Conservation (phyloP, 2,888 invertebrate genomes). For the Diploptera punctata region DNA sequence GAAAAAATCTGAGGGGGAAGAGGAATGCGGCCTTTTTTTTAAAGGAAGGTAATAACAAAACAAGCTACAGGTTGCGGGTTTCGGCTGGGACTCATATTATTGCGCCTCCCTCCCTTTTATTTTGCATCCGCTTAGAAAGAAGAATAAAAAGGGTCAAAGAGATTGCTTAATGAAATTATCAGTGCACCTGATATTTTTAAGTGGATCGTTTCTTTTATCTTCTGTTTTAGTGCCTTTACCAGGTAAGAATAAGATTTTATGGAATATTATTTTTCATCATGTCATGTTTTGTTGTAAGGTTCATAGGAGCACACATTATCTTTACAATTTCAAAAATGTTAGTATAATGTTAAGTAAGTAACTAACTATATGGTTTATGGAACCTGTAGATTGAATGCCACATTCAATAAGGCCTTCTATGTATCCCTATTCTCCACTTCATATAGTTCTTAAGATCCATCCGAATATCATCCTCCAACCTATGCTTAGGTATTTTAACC, state of each 20-base stretch:
- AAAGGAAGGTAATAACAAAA: slow-evolving; percentile 38
- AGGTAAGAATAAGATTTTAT: slow-evolving; percentile 31
- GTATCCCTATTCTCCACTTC: too few species aligned
- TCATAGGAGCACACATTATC: too few species aligned
- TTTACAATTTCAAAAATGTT: too few species aligned
- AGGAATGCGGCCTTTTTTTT: slow-evolving; percentile 32
- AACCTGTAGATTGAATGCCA: too few species aligned
- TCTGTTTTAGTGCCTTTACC: slow-evolving; percentile 8
- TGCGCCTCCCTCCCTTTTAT: slow-evolving; percentile 36
- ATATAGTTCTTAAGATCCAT: too few species aligned
- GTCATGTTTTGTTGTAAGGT: background rate
- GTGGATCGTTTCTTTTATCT: slow-evolving; percentile 12
- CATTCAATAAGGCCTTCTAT: too few species aligned
- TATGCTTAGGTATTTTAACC: too few species aligned
- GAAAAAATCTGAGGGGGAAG: slow-evolving; percentile 26
- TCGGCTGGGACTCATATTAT: slow-evolving; percentile 41
- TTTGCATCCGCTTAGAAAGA: slow-evolving; percentile 39
- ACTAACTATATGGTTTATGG: too few species aligned
- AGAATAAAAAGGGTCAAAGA: slow-evolving; percentile 52
- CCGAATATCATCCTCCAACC: too few species aligned
- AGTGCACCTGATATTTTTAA: slow-evolving; percentile 53
- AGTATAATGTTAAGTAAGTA: too few species aligned
- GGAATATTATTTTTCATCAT: slow-evolving; percentile 8
- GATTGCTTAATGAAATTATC: slow-evolving; percentile 58
- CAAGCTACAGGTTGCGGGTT: slow-evolving; percentile 37